Base-by-base conservation (phyloP, 2,888 invertebrate genomes). In the Macrosoma leucophasiata region DNA sequence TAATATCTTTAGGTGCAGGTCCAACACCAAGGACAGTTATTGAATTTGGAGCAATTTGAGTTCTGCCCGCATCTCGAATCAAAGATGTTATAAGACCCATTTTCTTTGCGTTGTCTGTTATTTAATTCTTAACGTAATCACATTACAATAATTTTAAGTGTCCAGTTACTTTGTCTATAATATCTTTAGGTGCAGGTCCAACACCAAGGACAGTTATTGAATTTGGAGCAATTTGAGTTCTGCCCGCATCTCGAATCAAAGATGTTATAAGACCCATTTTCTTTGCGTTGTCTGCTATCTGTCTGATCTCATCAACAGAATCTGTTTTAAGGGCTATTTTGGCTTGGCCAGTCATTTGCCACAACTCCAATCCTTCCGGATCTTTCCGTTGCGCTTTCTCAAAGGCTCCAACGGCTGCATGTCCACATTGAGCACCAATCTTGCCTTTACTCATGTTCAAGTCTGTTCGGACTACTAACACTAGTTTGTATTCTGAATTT, bases 371-470 rank as follows among this genome's bases (percentile, higher is more conserved):
- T 2, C 90, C 71, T 29, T 87, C 85, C 0, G 91, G 90, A 48
- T 90, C 87, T 35, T 79, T 86, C 32, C 71, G 77, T 24, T 84
- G 71, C 0, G 91, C 89, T 52, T 90, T 89, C 46, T 93, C 92
- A 56, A 92, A 95, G 1, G 93, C 94, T 8, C 91, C 91, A 0
- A 97, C 93, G 0, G 96, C 93, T n/a, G 95, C 97, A 67, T 97
- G 97, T n/a, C 92, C 89, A 73, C 96, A 96, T 70, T 97, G 97
- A 0, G 97, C 94, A 3, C 95, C 97, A 21, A 95, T 91, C 84
- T 97, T 97, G 1, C 97, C 95, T 82, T 96, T 96, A 8, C 94
- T 92, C 97, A 97, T 97, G 69, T 94, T 94, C 3, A 97, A 79
- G 58, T 97, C 97, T 60, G 90, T 94, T 53, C 97, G 84, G 3